A percentile compares a stretch with the other conserved stretches of the same genome.
Conservation (phyloP, 2,888 invertebrate genomes). For the Lathronympha strigana region DNA sequence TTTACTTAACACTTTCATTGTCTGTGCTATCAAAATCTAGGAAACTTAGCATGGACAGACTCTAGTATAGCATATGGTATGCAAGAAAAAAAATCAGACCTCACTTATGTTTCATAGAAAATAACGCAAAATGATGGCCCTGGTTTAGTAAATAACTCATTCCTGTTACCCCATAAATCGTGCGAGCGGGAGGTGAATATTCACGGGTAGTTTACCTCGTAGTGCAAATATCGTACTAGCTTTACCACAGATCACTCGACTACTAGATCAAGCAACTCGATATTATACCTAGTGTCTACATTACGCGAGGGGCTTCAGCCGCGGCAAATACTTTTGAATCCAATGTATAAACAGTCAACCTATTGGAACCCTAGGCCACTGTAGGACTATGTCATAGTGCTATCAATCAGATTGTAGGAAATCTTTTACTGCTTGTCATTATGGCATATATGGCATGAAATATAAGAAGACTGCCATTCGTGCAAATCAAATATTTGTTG, state of each 20-base stretch:
- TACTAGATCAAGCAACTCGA: not conserved
- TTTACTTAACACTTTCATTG: no score
- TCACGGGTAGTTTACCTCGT: conserved; percentile 48
- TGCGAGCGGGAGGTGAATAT: conserved; percentile 38
- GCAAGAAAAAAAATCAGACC: not conserved
- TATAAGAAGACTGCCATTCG: no score
- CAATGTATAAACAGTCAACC: no score
- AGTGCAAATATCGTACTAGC: conserved; percentile 47
- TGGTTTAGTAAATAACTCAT: conserved; percentile 31
- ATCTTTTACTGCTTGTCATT: no score
- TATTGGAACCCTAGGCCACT: no score
- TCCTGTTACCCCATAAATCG: conserved; percentile 35
- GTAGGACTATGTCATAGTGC: no score
- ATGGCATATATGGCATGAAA: no score
- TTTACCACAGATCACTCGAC: conserved; percentile 25
- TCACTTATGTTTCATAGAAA: not conserved
- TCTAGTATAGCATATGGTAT: not conserved
- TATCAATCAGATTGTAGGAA: no score
- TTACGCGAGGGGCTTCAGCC: not conserved
- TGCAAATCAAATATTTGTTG: no score
- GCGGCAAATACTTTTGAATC: no score
- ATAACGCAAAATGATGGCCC: not conserved
- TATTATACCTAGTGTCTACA: not conserved
- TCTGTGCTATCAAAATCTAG: no score
- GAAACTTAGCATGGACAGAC: no score